phyloP scores from a whole-genome alignment of 1,140 invertebrate genomes.

The Brachystomella parvula region DNA sequence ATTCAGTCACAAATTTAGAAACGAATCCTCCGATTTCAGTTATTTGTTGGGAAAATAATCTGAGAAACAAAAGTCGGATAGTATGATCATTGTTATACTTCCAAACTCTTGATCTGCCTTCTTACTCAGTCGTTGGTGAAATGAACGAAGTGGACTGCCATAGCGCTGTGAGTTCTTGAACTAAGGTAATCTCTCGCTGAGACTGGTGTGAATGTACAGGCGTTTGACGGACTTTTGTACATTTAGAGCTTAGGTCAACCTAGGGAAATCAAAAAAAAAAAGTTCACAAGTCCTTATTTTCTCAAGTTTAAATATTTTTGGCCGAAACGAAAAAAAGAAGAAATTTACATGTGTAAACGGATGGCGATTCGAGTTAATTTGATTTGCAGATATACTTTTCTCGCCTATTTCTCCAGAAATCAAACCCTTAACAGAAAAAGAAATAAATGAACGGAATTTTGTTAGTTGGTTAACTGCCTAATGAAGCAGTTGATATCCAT shows the following conservation, averaged over 20 bases:
- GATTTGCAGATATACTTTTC: conserved; percentile 34
- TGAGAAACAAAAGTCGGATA: conserved; percentile 13
- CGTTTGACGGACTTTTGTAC: conserved; percentile 26
- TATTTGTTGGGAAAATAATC: conserved; percentile 24
- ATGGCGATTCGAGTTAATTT: conserved; percentile 28
- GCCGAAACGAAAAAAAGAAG: not conserved
- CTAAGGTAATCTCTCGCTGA: conserved; percentile 17
- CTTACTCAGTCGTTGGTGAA: conserved; percentile 27
- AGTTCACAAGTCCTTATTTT: conserved; percentile 2
- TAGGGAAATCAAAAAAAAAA: conserved; percentile 13
- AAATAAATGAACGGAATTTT: not conserved
- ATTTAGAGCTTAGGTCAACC: conserved; percentile 29
- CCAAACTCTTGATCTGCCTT: too few relatives aligned
- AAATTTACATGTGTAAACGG: conserved; percentile 34
- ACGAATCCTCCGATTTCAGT: conserved; percentile 32
- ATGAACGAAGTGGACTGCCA: conserved; percentile 23
- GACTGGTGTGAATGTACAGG: conserved; percentile 12
- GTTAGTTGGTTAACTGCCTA: not conserved
- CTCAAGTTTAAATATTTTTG: not conserved
- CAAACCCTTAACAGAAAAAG: conserved; percentile 25
- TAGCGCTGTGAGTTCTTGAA: conserved; percentile 26
- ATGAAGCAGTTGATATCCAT: not conserved
- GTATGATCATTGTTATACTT: too few relatives aligned
- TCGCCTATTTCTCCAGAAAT: conserved; percentile 31
- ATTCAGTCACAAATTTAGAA: conserved; percentile 27